Base-by-base conservation (phyloP, 2,113 vertebrate species). In the Tursiops truncatus region DNA sequence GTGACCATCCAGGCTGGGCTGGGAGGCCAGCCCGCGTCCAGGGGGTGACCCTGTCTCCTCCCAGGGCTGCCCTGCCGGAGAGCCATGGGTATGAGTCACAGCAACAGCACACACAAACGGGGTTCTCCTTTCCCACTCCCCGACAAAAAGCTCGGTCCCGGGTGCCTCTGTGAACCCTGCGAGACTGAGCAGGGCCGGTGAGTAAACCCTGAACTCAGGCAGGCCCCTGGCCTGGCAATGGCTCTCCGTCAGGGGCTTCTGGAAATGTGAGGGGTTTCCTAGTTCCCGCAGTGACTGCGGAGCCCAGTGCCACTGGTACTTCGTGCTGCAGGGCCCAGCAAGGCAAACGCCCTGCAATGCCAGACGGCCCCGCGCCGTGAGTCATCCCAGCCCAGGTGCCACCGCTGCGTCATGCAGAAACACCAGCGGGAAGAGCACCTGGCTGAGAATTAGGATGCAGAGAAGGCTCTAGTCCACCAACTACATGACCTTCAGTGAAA, bases 261-360 rank as follows among this genome's bases (percentile, higher is more conserved):
- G 23, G 87, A 79, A 79, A 67, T 0, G 1, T 7, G 25, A 58
- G 44, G 44, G 20, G 31, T 91, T 74, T 88, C 56, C 86, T 62
- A 33, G 62, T 4, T 67, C 44, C 70, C 2, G 12, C 15, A 13
- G 38, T 17, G 15, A 23, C 18, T n/a, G 63, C 6, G 41, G 33
- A 71, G 38, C n/a, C 41, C 50, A 1, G 3, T 23, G 36, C 44
- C 79, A n/a, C 11, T 0, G 21, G 68, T 9, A 14, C 44, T 36
- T 14, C 3, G 44, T 2, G 25, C 25, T 86, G 14, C 12, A 26
- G 58, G 60, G 14, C 31, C 33, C 38, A 41, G 65, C 38, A 18
- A 17, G 0, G 2, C 21, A 15, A 41, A 5, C 6, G 18, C 7
- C 79, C 21, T 26, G 53, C 0, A 3, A 7, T 5, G 8, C 5